phyloP scores from a whole-genome alignment of 2,113 vertebrate species.

The Mesitornis unicolor region DNA sequence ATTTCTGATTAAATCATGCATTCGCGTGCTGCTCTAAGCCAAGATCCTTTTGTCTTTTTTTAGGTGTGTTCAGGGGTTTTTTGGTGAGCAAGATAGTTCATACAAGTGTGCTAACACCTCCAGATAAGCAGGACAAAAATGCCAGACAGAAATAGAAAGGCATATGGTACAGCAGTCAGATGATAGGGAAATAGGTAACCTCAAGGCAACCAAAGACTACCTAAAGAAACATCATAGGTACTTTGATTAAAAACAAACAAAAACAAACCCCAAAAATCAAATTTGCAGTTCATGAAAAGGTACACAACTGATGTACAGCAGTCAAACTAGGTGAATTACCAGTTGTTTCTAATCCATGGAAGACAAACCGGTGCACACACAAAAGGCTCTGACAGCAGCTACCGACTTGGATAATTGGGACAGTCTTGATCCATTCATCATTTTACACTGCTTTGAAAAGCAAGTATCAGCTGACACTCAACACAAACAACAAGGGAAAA shows the following conservation, averaged over 20 bases:
- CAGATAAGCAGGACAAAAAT: not conserved
- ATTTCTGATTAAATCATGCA: not conserved
- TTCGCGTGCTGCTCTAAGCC: not conserved
- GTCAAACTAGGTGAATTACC: not conserved
- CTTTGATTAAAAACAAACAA: not conserved
- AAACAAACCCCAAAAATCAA: not conserved
- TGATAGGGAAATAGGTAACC: not conserved
- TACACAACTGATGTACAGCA: not conserved
- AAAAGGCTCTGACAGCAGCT: not conserved
- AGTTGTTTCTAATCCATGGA: not conserved
- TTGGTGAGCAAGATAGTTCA: not conserved
- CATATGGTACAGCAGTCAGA: not conserved
- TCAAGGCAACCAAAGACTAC: not conserved
- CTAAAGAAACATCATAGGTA: not conserved
- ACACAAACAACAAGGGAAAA: not conserved
- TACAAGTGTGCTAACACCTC: not conserved
- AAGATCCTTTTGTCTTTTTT: not conserved
- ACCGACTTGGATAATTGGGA: not conserved
- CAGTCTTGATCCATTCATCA: not conserved
- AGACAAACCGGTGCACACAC: fast-evolving
- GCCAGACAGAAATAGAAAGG: not conserved
- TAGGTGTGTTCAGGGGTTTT: not conserved
- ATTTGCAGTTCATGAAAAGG: not conserved
- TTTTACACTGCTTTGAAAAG: not conserved
- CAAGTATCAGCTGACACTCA: not conserved